Conservation (phyloP, 1,140 invertebrate species). For the Nixonia krombeini region DNA sequence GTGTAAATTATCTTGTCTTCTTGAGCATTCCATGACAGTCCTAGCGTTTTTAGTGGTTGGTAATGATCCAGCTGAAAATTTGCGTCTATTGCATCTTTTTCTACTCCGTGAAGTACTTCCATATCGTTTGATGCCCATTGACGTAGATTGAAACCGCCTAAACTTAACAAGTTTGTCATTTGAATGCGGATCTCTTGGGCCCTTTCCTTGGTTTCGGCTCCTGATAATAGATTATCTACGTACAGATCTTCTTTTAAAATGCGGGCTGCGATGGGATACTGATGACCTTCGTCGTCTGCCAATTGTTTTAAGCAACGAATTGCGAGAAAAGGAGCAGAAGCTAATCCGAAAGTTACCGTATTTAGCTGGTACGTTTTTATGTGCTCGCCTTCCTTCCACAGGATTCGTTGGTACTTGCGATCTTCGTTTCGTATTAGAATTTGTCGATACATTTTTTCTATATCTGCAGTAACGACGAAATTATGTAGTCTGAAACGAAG, state of each 20-base stretch:
- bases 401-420: slow-evolving; percentile 53
- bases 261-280: slow-evolving; percentile 3
- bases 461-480: slow-evolving; percentile 57
- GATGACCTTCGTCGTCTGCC: slow-evolving; percentile 4
- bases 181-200: no score
- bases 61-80: no score
- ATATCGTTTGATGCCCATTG: no score
- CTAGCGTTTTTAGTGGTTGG: no score
- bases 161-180: no score
- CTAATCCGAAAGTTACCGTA: no score
- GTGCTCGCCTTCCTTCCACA: slow-evolving; percentile 7
- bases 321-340: no score
- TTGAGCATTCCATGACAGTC: not conserved
- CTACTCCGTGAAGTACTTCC: no score
- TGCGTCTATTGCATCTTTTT: no score
- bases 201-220: slow-evolving; percentile 52
- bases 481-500: slow-evolving; percentile 45
- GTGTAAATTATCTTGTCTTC: not conserved
- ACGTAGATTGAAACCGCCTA: no score
- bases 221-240: slow-evolving; percentile 67
- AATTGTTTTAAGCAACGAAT: no score
- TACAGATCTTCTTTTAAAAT: slow-evolving; percentile 56
- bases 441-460: slow-evolving; percentile 63
- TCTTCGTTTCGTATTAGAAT: slow-evolving; percentile 50
- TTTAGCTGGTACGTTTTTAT: slow-evolving; percentile 36